Evolutionary conservation across 37 sponge, comb jelly and placozoan genomes (phyloP), one percentile per base, ranked within the genome.

Genomic region (Cliona cf. orientalis): DNA sequence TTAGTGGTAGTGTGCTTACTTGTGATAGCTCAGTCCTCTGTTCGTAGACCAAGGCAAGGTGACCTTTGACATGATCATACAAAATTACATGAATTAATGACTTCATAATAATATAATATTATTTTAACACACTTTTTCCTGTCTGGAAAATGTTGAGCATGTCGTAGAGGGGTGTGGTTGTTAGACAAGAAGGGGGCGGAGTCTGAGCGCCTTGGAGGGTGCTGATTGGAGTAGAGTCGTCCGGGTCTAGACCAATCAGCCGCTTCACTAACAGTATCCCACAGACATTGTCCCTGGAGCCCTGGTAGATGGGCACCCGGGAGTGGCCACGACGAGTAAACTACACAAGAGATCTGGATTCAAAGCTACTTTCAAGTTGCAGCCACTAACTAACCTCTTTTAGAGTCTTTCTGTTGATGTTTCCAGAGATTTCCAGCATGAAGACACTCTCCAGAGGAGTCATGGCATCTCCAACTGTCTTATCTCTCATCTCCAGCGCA

Each of bases 401-500:
- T 80, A 87, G 72, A 58, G 79, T 78, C 21, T 60, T 41, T 32
- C 43, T 43, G 55, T 87, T 88, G 40, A 91, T 46, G 17, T 3
- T 7, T 14, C 45, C 80, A 43, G 68, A 53, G 65, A 77, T 31
- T 22, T 79, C 14, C 26, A 94, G 45, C 95, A 90, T 94, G 73
- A 75, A 94, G 26, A 94, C 92, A 33, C 79, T 61, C 49, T 90
- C 78, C 26, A 94, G 43, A 0, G 91, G 92, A 19, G 95, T 94
- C 95, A 94, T 94, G 58, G 64, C 80, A 55, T 91, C 95, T 45
- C 37, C 83, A n/a, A 94, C 95, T 9, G 75, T 76, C 78, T 94
- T 94, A 42, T 90, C 87, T 3, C 84, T 78, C 95, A 94, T 90
- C 60, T 94, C 91, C 58, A 90, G 87, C 22, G 87, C 87, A 90